phyloP scores from a whole-genome alignment of 2,113 vertebrate species.

The Caloenas nicobarica region DNA sequence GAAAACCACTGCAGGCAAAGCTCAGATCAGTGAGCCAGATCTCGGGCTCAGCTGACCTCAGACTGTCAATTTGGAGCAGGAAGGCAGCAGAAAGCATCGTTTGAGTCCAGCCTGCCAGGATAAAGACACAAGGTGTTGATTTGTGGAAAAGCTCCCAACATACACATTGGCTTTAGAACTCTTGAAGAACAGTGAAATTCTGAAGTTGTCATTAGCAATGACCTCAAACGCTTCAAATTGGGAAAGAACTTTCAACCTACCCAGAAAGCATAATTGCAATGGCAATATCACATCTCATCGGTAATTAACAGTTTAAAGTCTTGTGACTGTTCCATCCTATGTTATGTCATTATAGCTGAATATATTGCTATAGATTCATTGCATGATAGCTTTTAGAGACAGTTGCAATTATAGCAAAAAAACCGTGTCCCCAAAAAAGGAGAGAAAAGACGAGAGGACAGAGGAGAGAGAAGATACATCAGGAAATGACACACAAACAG shows the following conservation, averaged over 20 bases:
- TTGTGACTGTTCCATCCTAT: background rate
- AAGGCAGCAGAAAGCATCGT: background rate
- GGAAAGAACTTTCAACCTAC: background rate
- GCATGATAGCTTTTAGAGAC: background rate
- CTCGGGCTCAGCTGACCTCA: background rate
- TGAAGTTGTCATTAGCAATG: background rate
- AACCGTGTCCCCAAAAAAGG: background rate
- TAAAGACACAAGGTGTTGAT: background rate
- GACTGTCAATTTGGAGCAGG: background rate
- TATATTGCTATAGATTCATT: background rate
- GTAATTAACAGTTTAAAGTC: background rate
- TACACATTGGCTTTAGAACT: background rate
- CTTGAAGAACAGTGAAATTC: background rate
- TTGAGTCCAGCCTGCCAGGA: background rate
- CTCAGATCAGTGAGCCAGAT: background rate
- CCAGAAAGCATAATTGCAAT: background rate
- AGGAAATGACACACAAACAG: too few species aligned
- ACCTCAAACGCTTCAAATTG: background rate
- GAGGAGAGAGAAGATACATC: too few species aligned
- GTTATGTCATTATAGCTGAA: background rate
- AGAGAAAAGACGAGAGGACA: background rate
- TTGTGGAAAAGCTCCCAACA: background rate
- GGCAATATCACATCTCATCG: background rate
- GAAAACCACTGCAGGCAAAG: background rate
- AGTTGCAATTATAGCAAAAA: background rate